These are phyloP conservation scores for Paradisaea rubra DNA, from an alignment of 2,113 vertebrate genomes.

Conservation along the genomic window DNA sequence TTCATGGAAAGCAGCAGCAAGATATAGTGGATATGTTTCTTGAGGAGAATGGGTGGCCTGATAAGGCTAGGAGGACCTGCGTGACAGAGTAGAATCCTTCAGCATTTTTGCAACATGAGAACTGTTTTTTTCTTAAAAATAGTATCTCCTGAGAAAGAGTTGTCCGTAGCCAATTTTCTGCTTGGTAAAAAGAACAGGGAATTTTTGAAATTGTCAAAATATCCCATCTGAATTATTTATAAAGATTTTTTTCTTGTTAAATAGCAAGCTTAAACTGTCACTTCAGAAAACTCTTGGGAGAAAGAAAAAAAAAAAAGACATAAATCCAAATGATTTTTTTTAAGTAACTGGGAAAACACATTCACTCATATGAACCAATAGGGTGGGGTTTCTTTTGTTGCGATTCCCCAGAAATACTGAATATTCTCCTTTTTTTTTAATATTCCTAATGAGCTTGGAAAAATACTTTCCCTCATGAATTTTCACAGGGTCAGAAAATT, in stretches of 20 bases:
- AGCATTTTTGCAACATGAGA: neutral
- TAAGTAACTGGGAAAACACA: neutral
- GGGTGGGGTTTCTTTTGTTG: neutral
- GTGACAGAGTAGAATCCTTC: neutral
- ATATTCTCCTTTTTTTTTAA: neutral
- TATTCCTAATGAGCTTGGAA: neutral
- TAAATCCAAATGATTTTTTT: neutral
- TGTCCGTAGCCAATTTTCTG: neutral
- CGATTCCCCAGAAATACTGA: neutral
- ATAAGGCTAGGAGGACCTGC: neutral
- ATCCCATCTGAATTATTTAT: slow-evolving; percentile 27
- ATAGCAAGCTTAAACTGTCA: neutral
- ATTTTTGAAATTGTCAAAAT: slow-evolving; percentile 25
- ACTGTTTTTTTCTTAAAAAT: neutral
- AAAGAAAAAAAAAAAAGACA: neutral
- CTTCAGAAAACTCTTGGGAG: neutral
- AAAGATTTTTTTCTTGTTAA: neutral
- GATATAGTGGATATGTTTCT: neutral
- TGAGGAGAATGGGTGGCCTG: fast-evolving
- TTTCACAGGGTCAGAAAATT: slow-evolving; percentile 12
- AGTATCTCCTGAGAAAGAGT: neutral
- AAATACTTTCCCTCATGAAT: neutral
- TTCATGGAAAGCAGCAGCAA: neutral
- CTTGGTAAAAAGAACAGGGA: neutral
- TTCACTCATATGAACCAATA: neutral